These are phyloP conservation scores for Tylochromis polylepis DNA, from an alignment of 2,113 vertebrate species.

Conservation along the genomic window DNA sequence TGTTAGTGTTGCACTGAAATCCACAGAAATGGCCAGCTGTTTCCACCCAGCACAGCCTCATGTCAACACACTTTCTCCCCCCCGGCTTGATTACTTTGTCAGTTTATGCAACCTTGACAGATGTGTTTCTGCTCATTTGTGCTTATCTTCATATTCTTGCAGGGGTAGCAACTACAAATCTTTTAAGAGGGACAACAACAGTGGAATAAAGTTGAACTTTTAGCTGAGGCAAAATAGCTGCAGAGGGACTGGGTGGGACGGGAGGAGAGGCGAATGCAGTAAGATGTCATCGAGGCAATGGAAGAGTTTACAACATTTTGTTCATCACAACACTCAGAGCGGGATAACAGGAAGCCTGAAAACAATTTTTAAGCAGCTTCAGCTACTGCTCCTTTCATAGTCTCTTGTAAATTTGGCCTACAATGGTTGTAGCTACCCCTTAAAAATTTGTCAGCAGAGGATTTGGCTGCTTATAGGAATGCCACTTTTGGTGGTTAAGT, in stretches of 20 bases:
- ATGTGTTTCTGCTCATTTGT: conserved; percentile 17
- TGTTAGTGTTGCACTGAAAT: background rate
- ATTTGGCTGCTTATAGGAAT: conserved; percentile 28
- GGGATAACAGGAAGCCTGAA: background rate
- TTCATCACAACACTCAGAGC: conserved; percentile 4
- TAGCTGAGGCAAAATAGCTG: background rate
- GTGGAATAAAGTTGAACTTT: conserved; percentile 2
- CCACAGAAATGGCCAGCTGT: conserved; percentile 12
- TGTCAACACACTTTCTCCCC: conserved; percentile 28
- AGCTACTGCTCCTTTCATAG: background rate
- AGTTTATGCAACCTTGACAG: conserved; percentile 2
- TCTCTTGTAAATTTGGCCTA: conserved; percentile 20
- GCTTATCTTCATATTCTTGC: background rate
- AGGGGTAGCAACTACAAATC: background rate
- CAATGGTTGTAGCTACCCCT: conserved; percentile 42
- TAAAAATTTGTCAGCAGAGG: conserved; percentile 11
- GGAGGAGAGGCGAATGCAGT: conserved; percentile 14
- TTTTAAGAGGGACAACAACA: background rate
- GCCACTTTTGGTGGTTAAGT: conserved; percentile 21
- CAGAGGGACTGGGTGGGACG: background rate
- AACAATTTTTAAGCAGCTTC: background rate
- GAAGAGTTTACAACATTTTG: conserved; percentile 37
- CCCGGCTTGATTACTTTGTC: background rate
- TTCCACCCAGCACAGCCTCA: conserved; percentile 1
- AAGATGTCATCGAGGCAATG: conserved; percentile 19